Evolutionary conservation across 1,140 invertebrate species (phyloP).

Genomic region (Sitophilus oryzae): DNA sequence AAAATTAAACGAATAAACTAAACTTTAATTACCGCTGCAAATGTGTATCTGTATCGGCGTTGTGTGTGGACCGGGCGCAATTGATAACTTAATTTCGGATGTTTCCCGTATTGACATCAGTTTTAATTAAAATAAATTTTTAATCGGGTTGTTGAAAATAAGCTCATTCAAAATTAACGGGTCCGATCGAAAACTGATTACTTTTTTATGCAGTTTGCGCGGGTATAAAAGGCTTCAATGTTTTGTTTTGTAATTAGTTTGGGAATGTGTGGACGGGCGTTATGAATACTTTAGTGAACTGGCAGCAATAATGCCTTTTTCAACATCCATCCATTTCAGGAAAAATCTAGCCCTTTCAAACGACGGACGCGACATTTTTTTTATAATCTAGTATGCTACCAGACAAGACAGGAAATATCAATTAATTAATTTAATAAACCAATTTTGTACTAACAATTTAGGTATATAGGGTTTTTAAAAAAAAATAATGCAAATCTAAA

Average conservation of each 20-base stretch:
- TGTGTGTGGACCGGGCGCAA: slow-evolving; percentile 11
- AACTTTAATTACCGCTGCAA: slow-evolving; percentile 25
- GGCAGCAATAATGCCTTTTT: too few relatives aligned
- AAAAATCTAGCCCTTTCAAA: too few relatives aligned
- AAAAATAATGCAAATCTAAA: too few relatives aligned
- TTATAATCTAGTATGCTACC: too few relatives aligned
- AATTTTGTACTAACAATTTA: too few relatives aligned
- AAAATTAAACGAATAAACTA: slow-evolving; percentile 27
- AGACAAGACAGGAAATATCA: too few relatives aligned
- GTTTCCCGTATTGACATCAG: slow-evolving; percentile 16
- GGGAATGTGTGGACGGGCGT: too few relatives aligned
- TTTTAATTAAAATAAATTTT: slow-evolving; percentile 27
- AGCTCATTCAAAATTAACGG: slow-evolving; percentile 2
- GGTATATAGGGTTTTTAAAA: too few relatives aligned
- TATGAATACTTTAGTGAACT: too few relatives aligned
- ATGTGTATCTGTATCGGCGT: slow-evolving; percentile 16
- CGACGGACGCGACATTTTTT: too few relatives aligned
- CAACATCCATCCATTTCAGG: too few relatives aligned
- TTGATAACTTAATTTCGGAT: slow-evolving; percentile 24
- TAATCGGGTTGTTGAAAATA: slow-evolving; percentile 18
- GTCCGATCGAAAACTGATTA: slow-evolving; percentile 9
- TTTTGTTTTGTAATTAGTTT: slow-evolving; percentile 4
- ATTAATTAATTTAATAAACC: too few relatives aligned
- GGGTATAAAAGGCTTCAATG: slow-evolving; percentile 1
- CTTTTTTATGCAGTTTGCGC: neutral